A percentile compares a stretch with the other conserved stretches of the same genome.
Evolutionary conservation across 2,113 vertebrate genomes (phyloP).

Genomic region (Caloenas nicobarica): DNA sequence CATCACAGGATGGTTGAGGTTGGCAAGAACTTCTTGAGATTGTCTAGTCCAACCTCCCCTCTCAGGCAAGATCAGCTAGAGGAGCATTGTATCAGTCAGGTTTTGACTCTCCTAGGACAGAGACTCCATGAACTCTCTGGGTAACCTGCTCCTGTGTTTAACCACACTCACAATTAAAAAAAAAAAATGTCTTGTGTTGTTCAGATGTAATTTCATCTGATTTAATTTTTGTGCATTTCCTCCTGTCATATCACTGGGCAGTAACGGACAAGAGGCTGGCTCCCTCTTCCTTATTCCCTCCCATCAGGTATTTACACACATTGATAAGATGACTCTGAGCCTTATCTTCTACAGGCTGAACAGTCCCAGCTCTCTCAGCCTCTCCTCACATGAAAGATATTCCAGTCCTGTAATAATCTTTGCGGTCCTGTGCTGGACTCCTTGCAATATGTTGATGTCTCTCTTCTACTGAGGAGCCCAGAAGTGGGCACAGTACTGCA

Average conservation of each 20-base stretch:
- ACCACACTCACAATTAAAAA: not conserved
- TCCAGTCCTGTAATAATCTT: not conserved
- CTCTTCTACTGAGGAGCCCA: not conserved
- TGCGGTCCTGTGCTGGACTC: not conserved
- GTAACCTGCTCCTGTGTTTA: not conserved
- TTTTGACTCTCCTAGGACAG: not conserved
- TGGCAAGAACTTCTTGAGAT: not conserved
- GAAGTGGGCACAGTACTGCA: not conserved
- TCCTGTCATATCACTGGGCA: not conserved
- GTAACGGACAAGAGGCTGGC: not conserved
- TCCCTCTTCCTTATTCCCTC: not conserved
- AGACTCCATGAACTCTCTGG: not conserved
- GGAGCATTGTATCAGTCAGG: not conserved
- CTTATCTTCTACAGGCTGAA: not conserved
- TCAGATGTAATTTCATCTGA: too few species aligned
- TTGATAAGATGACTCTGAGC: not conserved
- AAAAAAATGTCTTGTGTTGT: not conserved
- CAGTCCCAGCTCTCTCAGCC: not conserved
- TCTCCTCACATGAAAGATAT: not conserved
- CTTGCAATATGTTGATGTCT: not conserved
- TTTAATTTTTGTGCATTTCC: not conserved
- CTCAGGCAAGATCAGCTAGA: not conserved
- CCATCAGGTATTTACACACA: not conserved
- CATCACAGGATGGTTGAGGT: not conserved
- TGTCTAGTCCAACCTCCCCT: rapidly evolving